Evolutionary conservation across 2,797 vertebrate species (phyloP), one percentile per base, ranked within the genome.

Genomic region (Microchirus variegatus): DNA sequence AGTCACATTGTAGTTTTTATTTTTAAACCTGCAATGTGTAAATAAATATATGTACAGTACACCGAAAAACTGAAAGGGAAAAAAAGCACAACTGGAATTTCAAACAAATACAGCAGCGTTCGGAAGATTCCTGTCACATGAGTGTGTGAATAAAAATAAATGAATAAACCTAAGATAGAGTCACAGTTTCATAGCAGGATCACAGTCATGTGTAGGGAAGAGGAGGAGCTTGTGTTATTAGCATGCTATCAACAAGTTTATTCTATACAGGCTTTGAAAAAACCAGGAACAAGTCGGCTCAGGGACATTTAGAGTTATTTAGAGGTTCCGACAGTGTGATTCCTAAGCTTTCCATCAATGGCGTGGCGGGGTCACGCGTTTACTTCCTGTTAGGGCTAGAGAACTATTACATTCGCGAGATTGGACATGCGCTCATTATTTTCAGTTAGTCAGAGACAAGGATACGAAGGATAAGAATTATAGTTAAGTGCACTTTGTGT

Each of bases 11-110:
- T 31, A 31, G 40, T 49, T 83, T 90, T 87, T 88, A 90, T 85
- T 87, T 70, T 80, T 40, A 82, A 68, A 60, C 51, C 54, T 48
- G 62, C 40, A 64, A 53, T 66, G 56, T 77, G 74, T 80, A 71
- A 70, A 31, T 31, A 31, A 31, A 76, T 84, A 73, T 71, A 65
- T 83, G 81, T 77, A 86, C 73, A 85, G 52, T 43, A 63, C 74
- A 75, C 61, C 53, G 47, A 67, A 51, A 80, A 80, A 77, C 58
- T 57, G 17, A 19, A 69, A 75, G 82, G 68, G 73, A 83, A 80
- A 77, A 78, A 64, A 16, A 70, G 36, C 46, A 48, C 18, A 26
- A 7, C 17, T 19, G 19, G 22, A 49, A 49, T 49, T 49, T 8
- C 31, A 31, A 31, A 9, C 47, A 49, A 49, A 49, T 31, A 49